These are phyloP conservation scores for Cerastoderma edule DNA, from an alignment of 2,888 invertebrate genomes.

Conservation along the genomic window DNA sequence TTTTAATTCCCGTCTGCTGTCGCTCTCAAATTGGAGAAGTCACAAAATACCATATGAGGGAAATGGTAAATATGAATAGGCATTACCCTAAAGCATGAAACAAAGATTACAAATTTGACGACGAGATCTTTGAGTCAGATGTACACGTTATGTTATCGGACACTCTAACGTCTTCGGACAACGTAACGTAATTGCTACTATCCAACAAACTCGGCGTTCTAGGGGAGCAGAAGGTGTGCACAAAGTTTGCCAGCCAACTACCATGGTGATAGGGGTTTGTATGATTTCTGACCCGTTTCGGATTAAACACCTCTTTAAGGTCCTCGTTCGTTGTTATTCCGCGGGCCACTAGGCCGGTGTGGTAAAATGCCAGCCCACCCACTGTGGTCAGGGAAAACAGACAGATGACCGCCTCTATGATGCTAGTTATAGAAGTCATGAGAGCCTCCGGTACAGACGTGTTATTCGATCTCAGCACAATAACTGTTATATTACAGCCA, in stretches of 20 bases:
- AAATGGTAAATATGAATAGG: too few species aligned
- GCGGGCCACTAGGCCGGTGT: slow-evolving; percentile 39
- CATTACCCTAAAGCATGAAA: too few species aligned
- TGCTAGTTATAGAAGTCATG: slow-evolving; percentile 37
- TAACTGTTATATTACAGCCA: slow-evolving; percentile 46
- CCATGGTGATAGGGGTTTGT: not conserved
- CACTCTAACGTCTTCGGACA: too few species aligned
- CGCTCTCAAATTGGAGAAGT: too few species aligned
- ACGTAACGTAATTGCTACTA: slow-evolving; percentile 9
- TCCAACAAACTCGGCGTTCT: slow-evolving; percentile 44
- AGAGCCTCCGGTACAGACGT: slow-evolving; percentile 44
- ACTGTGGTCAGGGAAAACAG: slow-evolving; percentile 46
- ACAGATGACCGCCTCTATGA: slow-evolving; percentile 51
- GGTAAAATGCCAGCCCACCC: slow-evolving; percentile 53
- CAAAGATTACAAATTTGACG: too few species aligned
- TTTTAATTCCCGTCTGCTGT: too few species aligned
- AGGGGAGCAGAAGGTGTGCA: slow-evolving; percentile 44
- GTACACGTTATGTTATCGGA: too few species aligned
- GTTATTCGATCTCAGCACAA: slow-evolving; percentile 43
- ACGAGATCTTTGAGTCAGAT: too few species aligned
- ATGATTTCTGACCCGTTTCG: not conserved
- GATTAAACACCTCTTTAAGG: slow-evolving; percentile 35
- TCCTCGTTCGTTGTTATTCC: slow-evolving; percentile 54
- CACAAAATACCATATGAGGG: too few species aligned
- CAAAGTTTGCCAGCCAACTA: slow-evolving; percentile 37